Base-by-base conservation (phyloP, 2,888 invertebrate genomes). In the Andrena praecox region DNA sequence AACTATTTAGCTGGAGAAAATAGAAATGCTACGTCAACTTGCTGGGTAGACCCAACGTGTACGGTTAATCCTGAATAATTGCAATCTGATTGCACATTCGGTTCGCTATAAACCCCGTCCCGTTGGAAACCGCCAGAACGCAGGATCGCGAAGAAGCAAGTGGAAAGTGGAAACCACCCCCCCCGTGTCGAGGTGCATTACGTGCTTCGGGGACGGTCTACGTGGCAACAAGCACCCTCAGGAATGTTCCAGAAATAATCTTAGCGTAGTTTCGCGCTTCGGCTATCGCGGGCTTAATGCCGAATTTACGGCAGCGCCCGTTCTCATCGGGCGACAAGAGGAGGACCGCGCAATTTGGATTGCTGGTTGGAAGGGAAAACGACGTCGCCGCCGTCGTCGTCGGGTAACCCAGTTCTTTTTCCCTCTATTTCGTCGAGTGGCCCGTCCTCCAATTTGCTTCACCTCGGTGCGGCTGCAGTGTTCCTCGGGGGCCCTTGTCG, bases 391-490 rank as follows among this genome's bases (percentile, higher is more conserved):
- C 5, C 42, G 42, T 16, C 42, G 42, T 42, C 35, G 80, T 64
- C 80, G 76, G 24, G 59, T 82, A 82, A 83, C 82, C 74, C 54
- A 80, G 76, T 80, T 84, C 52, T 66, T 59, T 50, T 27, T 20
- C 33, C n/a, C 24, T 67, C 69, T 75, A 76, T 67, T 42, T 33
- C 78, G 69, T 72, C 74, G 27, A 72, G 69, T 73, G 62, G 74
- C 50, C 50, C 56, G 67, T 73, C 70, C 74, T 71, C 66, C 81
- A 62, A 78, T 84, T 84, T 82, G 72, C 75, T 66, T 72, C 83
- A 56, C 73, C 74, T 79, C 71, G 68, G 24, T 54, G 60, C 33
- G 31, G 29, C 56, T 72, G 52, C 77, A 74, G 78, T 75, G 72
- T 75, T 78, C 78, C 82, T 69, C 64, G 80, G 20, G 82, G 52